A percentile compares a stretch with the other conserved stretches of the same genome.
phyloP scores from a whole-genome alignment of 1,140 invertebrate species.

The Heterodera carotae region DNA sequence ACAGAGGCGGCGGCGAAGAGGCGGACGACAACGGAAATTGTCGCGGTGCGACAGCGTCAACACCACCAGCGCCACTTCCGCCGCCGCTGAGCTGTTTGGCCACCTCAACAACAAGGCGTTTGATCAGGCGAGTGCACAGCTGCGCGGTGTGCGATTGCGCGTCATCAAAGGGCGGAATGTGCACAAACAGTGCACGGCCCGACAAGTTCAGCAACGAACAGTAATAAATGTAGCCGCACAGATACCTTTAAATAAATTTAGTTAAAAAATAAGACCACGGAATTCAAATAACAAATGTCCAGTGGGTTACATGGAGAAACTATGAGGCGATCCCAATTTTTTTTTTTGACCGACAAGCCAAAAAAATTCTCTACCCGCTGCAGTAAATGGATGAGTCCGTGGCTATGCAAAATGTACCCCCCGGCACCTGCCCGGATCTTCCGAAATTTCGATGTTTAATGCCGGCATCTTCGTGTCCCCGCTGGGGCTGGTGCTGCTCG shows the following conservation, averaged over 20 bases:
- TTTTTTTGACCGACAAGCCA: too few species aligned
- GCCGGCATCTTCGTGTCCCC: not conserved
- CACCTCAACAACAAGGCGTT: constrained; percentile 24
- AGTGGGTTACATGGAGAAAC: too few species aligned
- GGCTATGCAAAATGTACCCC: too few species aligned
- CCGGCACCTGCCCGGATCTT: constrained; percentile 29
- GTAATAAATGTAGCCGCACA: constrained; percentile 45
- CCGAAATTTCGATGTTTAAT: constrained; percentile 34
- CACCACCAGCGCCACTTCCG: too few species aligned
- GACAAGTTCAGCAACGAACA: constrained; percentile 23
- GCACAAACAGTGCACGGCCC: constrained; percentile 40
- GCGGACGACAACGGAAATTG: too few species aligned
- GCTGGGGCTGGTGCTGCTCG: not conserved
- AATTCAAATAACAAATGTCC: too few species aligned
- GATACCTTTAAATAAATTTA: constrained; percentile 3
- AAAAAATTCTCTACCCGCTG: too few species aligned
- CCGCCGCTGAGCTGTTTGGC: constrained; percentile 2
- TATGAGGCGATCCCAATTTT: too few species aligned
- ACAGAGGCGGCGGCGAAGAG: too few species aligned
- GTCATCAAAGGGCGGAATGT: constrained; percentile 38
- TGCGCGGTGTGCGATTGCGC: constrained; percentile 16
- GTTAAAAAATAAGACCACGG: not conserved
- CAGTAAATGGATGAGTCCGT: too few species aligned
- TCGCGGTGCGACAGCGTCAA: too few species aligned
- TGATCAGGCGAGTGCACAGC: constrained; percentile 27